Conservation (phyloP, 2,888 invertebrate genomes). For the Scaeva pyrastri region DNA sequence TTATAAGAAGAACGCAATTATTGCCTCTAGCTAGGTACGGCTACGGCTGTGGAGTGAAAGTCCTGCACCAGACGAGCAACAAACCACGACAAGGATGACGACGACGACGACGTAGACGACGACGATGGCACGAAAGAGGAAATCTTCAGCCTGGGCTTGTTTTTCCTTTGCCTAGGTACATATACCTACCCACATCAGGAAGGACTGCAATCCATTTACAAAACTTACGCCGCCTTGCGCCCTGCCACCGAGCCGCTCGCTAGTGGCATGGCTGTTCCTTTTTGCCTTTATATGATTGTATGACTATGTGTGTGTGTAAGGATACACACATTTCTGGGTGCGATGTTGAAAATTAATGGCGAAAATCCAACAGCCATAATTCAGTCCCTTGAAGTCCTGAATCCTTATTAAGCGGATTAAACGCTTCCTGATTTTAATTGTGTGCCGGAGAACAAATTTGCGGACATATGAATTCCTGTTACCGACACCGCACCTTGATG, state of each 20-base stretch:
- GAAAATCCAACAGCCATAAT: slow-evolving; percentile 74
- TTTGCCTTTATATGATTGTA: slow-evolving; percentile 26
- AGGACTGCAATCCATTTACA: slow-evolving; percentile 63
- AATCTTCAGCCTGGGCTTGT: neutral
- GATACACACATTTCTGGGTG: slow-evolving; percentile 51
- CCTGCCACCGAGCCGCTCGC: neutral
- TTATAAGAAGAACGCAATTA: slow-evolving; percentile 55
- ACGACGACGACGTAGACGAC: slow-evolving; percentile 8
- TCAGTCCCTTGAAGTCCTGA: slow-evolving; percentile 73
- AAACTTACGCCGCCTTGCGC: slow-evolving; percentile 15
- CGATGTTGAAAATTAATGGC: slow-evolving; percentile 73
- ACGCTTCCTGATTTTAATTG: slow-evolving; percentile 83
- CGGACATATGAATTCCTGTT: slow-evolving; percentile 76
- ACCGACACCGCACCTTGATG: slow-evolving; percentile 69
- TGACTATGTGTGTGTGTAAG: neutral
- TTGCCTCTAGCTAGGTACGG: slow-evolving; percentile 45
- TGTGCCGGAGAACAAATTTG: slow-evolving; percentile 78
- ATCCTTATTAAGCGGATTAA: slow-evolving; percentile 83
- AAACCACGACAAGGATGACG: neutral
- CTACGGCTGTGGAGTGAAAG: slow-evolving; percentile 39
- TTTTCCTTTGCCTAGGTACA: no score
- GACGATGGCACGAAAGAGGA: neutral
- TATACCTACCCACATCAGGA: slow-evolving; percentile 29
- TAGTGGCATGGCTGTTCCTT: neutral
- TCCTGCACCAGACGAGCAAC: slow-evolving; percentile 51